A percentile compares a stretch with the other conserved stretches of the same genome.
These are phyloP conservation scores for Streptopelia turtur DNA, from an alignment of 2,797 vertebrate genomes.

Conservation along the genomic window DNA sequence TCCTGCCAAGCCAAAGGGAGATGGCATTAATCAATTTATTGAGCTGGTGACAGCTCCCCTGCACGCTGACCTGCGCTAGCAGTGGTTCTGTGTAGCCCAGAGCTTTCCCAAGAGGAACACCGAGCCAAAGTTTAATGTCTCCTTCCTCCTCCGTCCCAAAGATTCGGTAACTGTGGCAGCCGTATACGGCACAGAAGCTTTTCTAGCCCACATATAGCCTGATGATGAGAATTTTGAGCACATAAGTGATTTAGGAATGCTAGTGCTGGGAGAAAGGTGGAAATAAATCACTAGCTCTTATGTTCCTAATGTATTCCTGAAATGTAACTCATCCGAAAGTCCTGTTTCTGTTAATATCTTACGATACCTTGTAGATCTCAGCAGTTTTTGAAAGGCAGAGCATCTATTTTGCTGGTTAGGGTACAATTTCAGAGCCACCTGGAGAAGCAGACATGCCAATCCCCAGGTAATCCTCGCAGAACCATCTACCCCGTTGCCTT, in stretches of 20 bases:
- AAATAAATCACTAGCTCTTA: not conserved
- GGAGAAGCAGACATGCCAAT: not conserved
- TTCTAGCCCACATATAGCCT: not conserved
- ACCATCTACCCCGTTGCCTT: not conserved
- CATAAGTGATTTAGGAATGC: not conserved
- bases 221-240: not conserved
- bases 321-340: not conserved
- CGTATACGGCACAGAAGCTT: not conserved
- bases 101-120: not conserved
- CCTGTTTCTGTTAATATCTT: not conserved
- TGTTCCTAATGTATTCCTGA: conserved; percentile 1
- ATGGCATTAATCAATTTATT: not conserved
- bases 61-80: not conserved
- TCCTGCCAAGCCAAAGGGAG: not conserved
- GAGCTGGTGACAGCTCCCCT: not conserved
- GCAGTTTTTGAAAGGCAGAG: not conserved
- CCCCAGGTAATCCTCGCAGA: not conserved
- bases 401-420: not conserved
- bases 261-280: not conserved
- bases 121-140: not conserved
- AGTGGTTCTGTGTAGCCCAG: not conserved
- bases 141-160: not conserved
- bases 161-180: not conserved
- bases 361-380: not conserved
- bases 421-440: not conserved